Percentiles rank a stretch among this genome's conserved stretches.
These are phyloP conservation scores for Dilophus febrilis DNA, from an alignment of 2,888 invertebrate species.

Conservation along the genomic window DNA sequence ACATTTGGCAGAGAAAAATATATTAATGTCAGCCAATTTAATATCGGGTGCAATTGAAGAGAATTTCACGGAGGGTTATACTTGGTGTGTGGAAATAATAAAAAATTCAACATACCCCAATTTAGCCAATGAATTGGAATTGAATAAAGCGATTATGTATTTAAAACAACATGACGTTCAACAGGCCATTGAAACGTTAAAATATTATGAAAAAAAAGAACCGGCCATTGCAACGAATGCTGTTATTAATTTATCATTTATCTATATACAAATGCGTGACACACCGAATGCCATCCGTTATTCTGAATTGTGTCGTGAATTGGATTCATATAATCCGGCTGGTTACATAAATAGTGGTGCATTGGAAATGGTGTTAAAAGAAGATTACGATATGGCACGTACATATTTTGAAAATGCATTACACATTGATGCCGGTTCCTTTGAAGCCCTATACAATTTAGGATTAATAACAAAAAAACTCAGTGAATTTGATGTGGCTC, in stretches of 20 bases:
- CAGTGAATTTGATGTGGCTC: slow-evolving; percentile 51
- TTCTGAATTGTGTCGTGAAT: slow-evolving; percentile 52
- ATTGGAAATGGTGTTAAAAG: slow-evolving; percentile 45
- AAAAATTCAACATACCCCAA: slow-evolving; percentile 73
- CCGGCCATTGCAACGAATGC: slow-evolving; percentile 71
- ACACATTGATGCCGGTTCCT: slow-evolving; percentile 61
- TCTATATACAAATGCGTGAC: slow-evolving; percentile 63
- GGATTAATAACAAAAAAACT: slow-evolving; percentile 54
- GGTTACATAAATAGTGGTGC: slow-evolving; percentile 77
- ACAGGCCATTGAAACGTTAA: slow-evolving; percentile 67
- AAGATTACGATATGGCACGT: slow-evolving; percentile 51
- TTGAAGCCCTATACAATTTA: slow-evolving; percentile 70
- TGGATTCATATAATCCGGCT: slow-evolving; percentile 61
- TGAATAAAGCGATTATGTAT: slow-evolving; percentile 77
- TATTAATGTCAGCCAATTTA: slow-evolving; percentile 73
- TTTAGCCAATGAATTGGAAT: slow-evolving; percentile 74
- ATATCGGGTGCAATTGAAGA: slow-evolving; percentile 71
- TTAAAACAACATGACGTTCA: slow-evolving; percentile 63
- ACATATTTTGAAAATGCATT: slow-evolving; percentile 58
- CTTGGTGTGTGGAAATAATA: slow-evolving; percentile 88
- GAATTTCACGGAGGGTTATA: slow-evolving; percentile 47
- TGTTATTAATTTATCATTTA: slow-evolving; percentile 69
- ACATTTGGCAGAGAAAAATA: slow-evolving; percentile 60
- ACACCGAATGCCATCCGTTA: slow-evolving; percentile 59
- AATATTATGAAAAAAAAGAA: slow-evolving; percentile 72